These are phyloP conservation scores for Trachurus trachurus DNA, from an alignment of 2,797 vertebrate species.

Conservation along the genomic window DNA sequence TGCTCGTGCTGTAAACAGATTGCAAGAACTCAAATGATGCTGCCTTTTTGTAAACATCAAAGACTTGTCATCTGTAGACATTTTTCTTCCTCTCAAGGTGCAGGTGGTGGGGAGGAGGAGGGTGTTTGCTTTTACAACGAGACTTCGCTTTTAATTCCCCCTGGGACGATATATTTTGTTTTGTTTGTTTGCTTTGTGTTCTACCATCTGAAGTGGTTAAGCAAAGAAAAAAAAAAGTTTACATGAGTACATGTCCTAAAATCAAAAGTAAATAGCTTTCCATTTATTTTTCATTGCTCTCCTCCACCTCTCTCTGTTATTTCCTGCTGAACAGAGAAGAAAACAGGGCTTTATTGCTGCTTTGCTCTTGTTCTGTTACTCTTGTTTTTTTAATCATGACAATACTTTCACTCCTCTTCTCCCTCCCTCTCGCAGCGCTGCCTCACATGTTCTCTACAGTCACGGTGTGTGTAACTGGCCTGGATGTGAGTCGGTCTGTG, in stretches of 20 bases:
- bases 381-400: slow-evolving; percentile 27
- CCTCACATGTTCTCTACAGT: slow-evolving; percentile 90
- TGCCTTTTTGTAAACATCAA: slow-evolving; percentile 69
- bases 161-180: slow-evolving; percentile 56
- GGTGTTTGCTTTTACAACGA: slow-evolving; percentile 61
- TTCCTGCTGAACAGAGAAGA: slow-evolving; percentile 35
- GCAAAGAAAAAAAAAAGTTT: slow-evolving; percentile 63
- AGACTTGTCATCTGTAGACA: slow-evolving; percentile 60
- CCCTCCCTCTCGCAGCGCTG: slow-evolving; percentile 15
- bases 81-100: slow-evolving; percentile 47
- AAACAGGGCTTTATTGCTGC: slow-evolving; percentile 37
- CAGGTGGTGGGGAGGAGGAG: neutral
- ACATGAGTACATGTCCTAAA: slow-evolving; percentile 67
- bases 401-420: neutral
- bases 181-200: slow-evolving; percentile 71
- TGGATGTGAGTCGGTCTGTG: slow-evolving; percentile 79
- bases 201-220: slow-evolving; percentile 48
- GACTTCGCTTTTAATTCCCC: slow-evolving; percentile 69
- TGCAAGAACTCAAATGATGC: slow-evolving; percentile 14
- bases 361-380: slow-evolving; percentile 16
- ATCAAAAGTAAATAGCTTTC: slow-evolving; percentile 77
- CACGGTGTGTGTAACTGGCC: slow-evolving; percentile 97
- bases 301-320: slow-evolving; percentile 58
- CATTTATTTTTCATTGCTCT: slow-evolving; percentile 59
- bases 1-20: slow-evolving; percentile 14